A percentile compares a stretch with the other conserved stretches of the same genome.
Conservation (phyloP, 2,113 vertebrate genomes). For the Pantherophis guttatus region DNA sequence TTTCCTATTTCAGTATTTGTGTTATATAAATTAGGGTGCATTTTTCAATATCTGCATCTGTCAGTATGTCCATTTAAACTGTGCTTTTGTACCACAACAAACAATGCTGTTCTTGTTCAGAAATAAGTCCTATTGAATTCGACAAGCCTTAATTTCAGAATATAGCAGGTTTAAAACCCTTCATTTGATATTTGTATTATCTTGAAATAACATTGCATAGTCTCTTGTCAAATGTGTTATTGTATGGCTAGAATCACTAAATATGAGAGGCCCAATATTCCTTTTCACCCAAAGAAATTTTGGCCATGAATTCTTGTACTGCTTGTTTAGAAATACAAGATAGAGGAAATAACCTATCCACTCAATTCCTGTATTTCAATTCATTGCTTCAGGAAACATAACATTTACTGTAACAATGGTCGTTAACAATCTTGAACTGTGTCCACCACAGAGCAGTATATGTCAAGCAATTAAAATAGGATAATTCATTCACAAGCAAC, state of each 20-base stretch:
- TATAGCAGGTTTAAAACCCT: neutral
- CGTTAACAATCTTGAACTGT: neutral
- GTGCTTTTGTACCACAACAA: neutral
- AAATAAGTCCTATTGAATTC: neutral
- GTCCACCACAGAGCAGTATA: neutral
- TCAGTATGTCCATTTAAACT: neutral
- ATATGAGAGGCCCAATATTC: neutral
- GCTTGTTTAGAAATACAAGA: neutral
- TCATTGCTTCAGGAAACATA: neutral
- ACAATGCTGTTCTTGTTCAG: neutral
- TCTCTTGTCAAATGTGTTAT: neutral
- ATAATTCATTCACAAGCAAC: neutral
- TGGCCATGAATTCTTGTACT: neutral
- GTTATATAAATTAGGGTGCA: neutral
- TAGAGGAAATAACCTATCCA: neutral
- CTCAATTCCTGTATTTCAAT: neutral
- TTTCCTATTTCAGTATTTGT: conserved; percentile 16
- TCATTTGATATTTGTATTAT: neutral
- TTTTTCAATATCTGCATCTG: neutral
- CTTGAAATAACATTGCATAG: neutral
- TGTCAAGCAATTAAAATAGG: neutral
- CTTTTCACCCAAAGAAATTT: neutral
- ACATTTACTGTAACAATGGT: neutral
- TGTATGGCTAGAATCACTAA: neutral
- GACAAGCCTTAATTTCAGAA: neutral